Percentiles rank a stretch among this genome's conserved stretches.
Conservation (phyloP, 2,113 vertebrate species). For the Zosterops hypoxanthus region DNA sequence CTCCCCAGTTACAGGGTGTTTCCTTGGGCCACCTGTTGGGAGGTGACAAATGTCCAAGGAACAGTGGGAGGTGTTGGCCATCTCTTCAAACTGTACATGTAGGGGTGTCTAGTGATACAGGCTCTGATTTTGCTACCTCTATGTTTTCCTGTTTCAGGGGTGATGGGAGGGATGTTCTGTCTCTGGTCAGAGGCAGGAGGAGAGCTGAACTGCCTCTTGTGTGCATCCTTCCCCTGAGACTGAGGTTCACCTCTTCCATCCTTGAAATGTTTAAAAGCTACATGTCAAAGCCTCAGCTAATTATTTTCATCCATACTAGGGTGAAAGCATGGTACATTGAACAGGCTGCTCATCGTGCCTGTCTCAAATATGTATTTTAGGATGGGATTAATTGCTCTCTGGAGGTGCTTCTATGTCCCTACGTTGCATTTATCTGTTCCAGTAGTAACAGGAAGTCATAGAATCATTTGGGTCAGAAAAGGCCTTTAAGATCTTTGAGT, state of each 20-base stretch:
- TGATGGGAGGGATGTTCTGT: neutral
- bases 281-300: neutral
- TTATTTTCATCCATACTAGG: neutral
- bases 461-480: neutral
- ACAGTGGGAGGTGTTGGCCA: neutral
- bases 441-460: neutral
- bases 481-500: neutral
- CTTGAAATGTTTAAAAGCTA: neutral
- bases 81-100: neutral
- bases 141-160: rapidly evolving
- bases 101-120: neutral
- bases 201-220: neutral
- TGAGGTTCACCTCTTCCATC: neutral
- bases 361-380: neutral
- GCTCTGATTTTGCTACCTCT: neutral
- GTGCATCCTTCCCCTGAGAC: neutral
- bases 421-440: neutral
- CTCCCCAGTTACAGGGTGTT: rapidly evolving
- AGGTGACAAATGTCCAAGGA: neutral
- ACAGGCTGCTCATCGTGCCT: neutral
- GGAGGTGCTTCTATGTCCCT: neutral
- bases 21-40: neutral
- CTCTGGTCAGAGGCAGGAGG: neutral
- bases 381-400: neutral
- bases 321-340: neutral